Base-by-base conservation (phyloP, 2,888 invertebrate genomes). In the Scaptomyza flava region DNA sequence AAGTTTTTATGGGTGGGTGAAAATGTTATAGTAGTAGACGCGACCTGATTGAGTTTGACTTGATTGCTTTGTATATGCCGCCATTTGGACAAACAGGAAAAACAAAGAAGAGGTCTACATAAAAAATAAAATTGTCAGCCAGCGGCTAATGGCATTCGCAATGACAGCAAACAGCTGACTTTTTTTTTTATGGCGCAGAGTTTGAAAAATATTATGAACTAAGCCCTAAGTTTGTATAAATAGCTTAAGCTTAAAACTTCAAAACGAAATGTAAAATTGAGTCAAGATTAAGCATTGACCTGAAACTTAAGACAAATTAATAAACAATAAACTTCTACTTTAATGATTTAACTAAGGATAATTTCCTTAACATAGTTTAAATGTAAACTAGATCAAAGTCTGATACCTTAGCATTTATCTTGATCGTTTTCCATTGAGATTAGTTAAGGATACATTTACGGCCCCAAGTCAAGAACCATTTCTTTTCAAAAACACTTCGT, bases 1-100 rank as follows among this genome's bases (percentile, higher is more conserved):
- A 48, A 68, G 48, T 66, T 67, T 51, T 62, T 27, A 51, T 64
- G 33, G 57, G 61, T 62, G 61, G 61, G 61, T 62, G 59, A 43
- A 46, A 43, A 43, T 17, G 41, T 8, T 41, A 12, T 34, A 42
- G n/a, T 31, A 42, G n/a, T 38, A 9, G 34, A 41, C 7, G 9
- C 12, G 33, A 47, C 5, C 20, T 54, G 66, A 65, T 65, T 65
- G 53, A 12, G 53, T 47, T 42, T 9, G 38, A 38, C 12, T 27
- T 47, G 51, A 65, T 72, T 56, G 48, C 65, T 60, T 59, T 64
- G 59, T 54, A 47, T 30, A 1, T 42, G 57, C 66, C 60, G 68
- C 46, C 51, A 59, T 17, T 36, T 14, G 43, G 36, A 23, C 36
- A 45, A 34, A 23, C 17, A 50, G 3, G 0, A 50, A 50, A 34